Conservation (phyloP, 2,888 invertebrate genomes). For the Trichopoda pennipes region DNA sequence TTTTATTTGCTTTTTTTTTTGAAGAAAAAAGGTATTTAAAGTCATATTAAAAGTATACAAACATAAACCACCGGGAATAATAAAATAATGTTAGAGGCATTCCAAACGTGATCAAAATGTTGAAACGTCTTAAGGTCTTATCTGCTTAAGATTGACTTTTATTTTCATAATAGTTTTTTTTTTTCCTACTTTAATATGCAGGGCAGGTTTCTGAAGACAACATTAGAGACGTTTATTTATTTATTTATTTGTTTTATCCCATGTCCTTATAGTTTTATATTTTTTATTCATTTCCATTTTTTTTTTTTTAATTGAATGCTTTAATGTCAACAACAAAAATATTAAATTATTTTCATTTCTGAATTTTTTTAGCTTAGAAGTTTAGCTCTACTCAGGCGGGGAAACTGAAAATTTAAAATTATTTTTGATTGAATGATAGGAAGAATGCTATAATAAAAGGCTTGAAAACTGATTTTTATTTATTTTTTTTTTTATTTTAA, state of each 20-base stretch:
- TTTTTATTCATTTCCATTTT: neutral
- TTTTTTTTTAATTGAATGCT: neutral
- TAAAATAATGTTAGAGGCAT: slow-evolving; percentile 38
- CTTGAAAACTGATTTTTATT: too few species aligned
- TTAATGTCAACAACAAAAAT: too few species aligned
- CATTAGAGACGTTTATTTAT: slow-evolving; percentile 61
- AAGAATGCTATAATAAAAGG: too few species aligned
- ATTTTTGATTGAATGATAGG: too few species aligned
- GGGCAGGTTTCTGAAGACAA: slow-evolving; percentile 54
- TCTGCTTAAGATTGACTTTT: slow-evolving; percentile 1
- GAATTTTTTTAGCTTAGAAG: too few species aligned
- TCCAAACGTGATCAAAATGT: slow-evolving; percentile 49
- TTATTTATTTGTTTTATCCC: slow-evolving; percentile 43
- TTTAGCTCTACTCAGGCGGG: too few species aligned
- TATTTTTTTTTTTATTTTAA: too few species aligned
- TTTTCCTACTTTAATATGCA: slow-evolving; percentile 19
- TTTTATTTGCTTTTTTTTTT: slow-evolving; percentile 7
- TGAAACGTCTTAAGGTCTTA: slow-evolving; percentile 19
- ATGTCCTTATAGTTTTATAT: neutral
- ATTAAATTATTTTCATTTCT: too few species aligned
- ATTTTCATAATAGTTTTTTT: neutral
- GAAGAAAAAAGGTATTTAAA: slow-evolving; percentile 57
- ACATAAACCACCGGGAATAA: slow-evolving; percentile 34
- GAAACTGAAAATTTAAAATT: too few species aligned
- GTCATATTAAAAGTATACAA: slow-evolving; percentile 56